These are phyloP conservation scores for Acleris holmiana DNA, from an alignment of 2,888 invertebrate genomes.

Conservation along the genomic window DNA sequence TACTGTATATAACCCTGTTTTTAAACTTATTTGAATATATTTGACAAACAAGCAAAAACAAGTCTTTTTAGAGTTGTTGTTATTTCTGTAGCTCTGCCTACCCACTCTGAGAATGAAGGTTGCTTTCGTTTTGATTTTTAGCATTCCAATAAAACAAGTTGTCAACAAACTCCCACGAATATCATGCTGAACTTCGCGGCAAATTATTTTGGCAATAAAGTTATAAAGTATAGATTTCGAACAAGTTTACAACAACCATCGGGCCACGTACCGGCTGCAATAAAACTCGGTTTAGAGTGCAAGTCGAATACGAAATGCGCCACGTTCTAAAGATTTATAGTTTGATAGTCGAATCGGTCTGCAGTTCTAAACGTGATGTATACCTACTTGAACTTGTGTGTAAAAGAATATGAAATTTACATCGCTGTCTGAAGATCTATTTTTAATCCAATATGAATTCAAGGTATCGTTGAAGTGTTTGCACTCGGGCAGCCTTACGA, in stretches of 20 bases:
- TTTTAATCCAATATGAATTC: slow-evolving; percentile 13
- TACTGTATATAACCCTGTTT: no score
- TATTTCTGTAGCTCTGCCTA: no score
- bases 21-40: no score
- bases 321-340: slow-evolving; percentile 25
- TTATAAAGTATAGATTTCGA: slow-evolving; percentile 13
- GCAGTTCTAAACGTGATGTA: slow-evolving; percentile 14
- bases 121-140: no score
- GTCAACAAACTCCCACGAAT: no score
- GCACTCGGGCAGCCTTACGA: slow-evolving; percentile 32
- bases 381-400: slow-evolving; percentile 7
- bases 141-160: no score
- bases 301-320: slow-evolving; percentile 16
- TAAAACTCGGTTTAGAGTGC: slow-evolving; percentile 27
- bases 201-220: slow-evolving; percentile 7
- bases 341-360: slow-evolving; percentile 30
- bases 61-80: no score
- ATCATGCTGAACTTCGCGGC: background rate
- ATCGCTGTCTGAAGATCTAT: slow-evolving; percentile 20
- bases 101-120: no score
- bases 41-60: no score
- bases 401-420: slow-evolving; percentile 16
- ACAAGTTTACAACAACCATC: slow-evolving; percentile 5
- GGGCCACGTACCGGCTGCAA: slow-evolving; percentile 13
- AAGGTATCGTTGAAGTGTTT: slow-evolving; percentile 31